A percentile compares a stretch with the other conserved stretches of the same genome.
phyloP scores from a whole-genome alignment of 2,113 vertebrate species.

The Gadus chalcogrammus region DNA sequence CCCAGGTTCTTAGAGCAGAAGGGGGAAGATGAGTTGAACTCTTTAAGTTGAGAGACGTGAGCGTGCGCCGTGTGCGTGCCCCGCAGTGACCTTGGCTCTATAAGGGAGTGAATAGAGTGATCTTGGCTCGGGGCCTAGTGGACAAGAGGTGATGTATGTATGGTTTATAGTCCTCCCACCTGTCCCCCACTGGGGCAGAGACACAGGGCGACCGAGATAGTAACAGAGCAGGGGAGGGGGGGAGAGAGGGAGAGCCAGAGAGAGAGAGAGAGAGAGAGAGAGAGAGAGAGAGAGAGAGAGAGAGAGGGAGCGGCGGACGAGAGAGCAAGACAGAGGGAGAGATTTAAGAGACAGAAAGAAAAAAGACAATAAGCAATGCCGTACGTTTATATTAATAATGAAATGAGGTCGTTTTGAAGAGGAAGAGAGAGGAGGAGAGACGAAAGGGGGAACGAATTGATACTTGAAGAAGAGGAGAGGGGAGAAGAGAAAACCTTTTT shows the following conservation, averaged over 20 bases:
- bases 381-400: not conserved
- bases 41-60: not conserved
- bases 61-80: not conserved
- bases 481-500: not conserved
- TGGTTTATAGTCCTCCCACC: conserved; percentile 13
- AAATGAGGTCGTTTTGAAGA: not conserved
- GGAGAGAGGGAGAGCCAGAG: not conserved
- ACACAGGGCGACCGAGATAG: not conserved
- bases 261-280: not conserved
- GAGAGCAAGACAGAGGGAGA: too few relatives aligned
- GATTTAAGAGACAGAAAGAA: not conserved
- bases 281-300: too few relatives aligned
- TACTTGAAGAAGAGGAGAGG: not conserved
- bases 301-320: too few relatives aligned
- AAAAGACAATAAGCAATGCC: not conserved
- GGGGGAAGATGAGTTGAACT: too few relatives aligned
- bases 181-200: not conserved
- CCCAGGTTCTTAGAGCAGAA: too few relatives aligned
- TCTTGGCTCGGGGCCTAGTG: conserved; percentile 23
- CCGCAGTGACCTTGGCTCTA: not conserved
- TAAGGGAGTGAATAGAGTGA: conserved; percentile 1
- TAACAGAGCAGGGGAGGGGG: not conserved
- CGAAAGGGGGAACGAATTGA: not conserved
- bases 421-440: not conserved
- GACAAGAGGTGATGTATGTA: conserved; percentile 10